Conservation (phyloP, 2,888 invertebrate genomes). For the Aporophyla nigra region DNA sequence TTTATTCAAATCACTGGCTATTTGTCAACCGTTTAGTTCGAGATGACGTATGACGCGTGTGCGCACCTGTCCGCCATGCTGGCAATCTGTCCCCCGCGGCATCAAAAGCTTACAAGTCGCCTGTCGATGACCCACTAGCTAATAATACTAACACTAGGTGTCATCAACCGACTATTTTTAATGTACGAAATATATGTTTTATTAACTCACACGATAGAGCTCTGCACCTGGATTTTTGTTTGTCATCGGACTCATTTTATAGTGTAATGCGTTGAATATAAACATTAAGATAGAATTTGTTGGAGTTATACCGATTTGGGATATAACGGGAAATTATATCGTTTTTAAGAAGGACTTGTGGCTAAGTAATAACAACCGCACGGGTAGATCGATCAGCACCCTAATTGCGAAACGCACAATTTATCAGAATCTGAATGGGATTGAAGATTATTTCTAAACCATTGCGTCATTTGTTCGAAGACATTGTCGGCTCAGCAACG, state of each 20-base stretch:
- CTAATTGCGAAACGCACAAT: too few relatives aligned
- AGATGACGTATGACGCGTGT: slow-evolving; percentile 44
- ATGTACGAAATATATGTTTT: slow-evolving; percentile 42
- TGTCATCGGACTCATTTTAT: slow-evolving; percentile 25
- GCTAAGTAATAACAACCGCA: too few relatives aligned
- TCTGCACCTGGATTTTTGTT: slow-evolving; percentile 40
- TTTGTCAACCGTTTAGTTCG: slow-evolving; percentile 58
- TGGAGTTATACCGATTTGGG: not conserved
- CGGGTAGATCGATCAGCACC: too few relatives aligned
- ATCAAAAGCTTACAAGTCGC: slow-evolving; percentile 47
- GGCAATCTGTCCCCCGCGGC: slow-evolving; percentile 58
- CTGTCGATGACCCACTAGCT: slow-evolving; percentile 64
- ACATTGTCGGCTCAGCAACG: too few relatives aligned
- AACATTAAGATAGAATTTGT: not conserved
- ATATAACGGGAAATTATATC: too few relatives aligned
- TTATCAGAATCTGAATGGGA: too few relatives aligned
- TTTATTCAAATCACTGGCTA: slow-evolving; percentile 34
- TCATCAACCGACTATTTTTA: slow-evolving; percentile 64
- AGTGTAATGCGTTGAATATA: not conserved
- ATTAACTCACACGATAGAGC: slow-evolving; percentile 21
- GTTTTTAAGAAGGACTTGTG: too few relatives aligned
- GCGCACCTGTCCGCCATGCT: slow-evolving; percentile 56
- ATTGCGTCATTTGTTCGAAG: too few relatives aligned
- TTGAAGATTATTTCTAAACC: too few relatives aligned
- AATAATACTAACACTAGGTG: slow-evolving; percentile 58